Conservation (phyloP, 1,140 invertebrate species). For the Metopolophium dirhodum region DNA sequence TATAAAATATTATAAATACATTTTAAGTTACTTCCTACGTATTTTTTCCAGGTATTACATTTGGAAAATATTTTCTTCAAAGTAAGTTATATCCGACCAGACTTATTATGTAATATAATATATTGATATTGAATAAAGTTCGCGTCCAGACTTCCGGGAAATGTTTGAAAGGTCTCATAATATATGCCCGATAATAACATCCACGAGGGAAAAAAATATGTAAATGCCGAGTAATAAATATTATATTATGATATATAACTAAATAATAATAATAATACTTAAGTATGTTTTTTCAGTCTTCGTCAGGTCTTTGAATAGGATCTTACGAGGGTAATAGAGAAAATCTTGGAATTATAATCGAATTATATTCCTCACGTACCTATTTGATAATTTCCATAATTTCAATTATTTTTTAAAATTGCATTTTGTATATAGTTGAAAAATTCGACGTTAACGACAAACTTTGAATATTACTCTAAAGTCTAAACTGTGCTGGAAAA, state of each 20-base stretch:
- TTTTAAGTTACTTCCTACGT: neutral
- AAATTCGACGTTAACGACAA: too few relatives aligned
- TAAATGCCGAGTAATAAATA: neutral
- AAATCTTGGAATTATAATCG: too few relatives aligned
- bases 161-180: neutral
- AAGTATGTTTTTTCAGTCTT: neutral
- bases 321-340: too few relatives aligned
- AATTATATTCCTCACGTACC: too few relatives aligned
- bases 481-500: too few relatives aligned
- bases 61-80: neutral
- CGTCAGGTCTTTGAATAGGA: too few relatives aligned
- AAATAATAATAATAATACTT: neutral
- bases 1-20: neutral
- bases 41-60: neutral
- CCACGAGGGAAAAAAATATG: neutral
- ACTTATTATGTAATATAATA: neutral
- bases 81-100: neutral
- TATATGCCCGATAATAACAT: neutral
- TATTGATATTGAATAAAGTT: neutral
- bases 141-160: neutral
- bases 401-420: too few relatives aligned
- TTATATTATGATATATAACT: neutral
- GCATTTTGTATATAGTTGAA: too few relatives aligned
- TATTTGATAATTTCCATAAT: too few relatives aligned
- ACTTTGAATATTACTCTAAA: too few relatives aligned